These are phyloP conservation scores for Orthonyx spaldingii DNA, from an alignment of 2,113 vertebrate genomes.

Conservation along the genomic window DNA sequence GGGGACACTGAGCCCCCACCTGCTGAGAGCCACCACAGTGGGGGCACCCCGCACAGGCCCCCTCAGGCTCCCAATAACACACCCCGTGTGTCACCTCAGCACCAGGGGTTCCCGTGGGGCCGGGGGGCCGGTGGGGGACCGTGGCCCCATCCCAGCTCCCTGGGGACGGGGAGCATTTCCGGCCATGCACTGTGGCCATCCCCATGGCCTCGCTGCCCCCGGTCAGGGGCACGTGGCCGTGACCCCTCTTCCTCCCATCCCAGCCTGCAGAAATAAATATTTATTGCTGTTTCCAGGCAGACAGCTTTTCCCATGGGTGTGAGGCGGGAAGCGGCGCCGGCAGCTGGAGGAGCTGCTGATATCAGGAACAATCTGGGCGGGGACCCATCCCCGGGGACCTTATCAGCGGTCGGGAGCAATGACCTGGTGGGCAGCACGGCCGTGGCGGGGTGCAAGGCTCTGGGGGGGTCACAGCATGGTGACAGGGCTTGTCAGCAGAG, in stretches of 20 bases:
- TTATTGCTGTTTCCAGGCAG: not conserved
- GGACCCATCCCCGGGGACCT: not conserved
- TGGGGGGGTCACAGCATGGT: fast-evolving
- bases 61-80: too few relatives aligned
- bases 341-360: fast-evolving
- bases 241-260: not conserved
- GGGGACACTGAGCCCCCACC: not conserved
- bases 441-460: not conserved
- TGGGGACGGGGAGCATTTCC: fast-evolving
- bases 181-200: fast-evolving
- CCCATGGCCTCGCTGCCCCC: fast-evolving
- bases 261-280: not conserved
- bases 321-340: not conserved
- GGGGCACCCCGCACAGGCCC: not conserved
- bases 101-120: fast-evolving
- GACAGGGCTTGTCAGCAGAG: fast-evolving
- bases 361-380: not conserved
- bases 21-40: fast-evolving
- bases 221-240: fast-evolving
- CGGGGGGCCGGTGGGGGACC: fast-evolving
- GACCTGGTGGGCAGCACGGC: not conserved
- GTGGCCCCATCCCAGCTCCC: fast-evolving
- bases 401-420: not conserved
- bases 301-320: fast-evolving
- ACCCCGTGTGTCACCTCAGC: fast-evolving